phyloP scores from a whole-genome alignment of 2,888 invertebrate species.

The Epistrophe eligans region DNA sequence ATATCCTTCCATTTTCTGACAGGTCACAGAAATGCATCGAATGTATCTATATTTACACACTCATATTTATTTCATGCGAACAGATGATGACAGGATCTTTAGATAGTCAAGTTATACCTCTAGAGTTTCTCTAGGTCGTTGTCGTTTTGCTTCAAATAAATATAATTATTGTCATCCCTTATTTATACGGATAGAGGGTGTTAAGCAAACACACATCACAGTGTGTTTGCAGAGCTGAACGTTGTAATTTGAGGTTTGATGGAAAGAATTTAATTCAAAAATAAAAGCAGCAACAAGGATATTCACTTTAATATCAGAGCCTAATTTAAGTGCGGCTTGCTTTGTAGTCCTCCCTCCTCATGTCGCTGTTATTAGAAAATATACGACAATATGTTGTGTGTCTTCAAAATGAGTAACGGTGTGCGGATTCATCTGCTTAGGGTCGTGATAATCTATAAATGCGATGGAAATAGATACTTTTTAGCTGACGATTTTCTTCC shows the following conservation, averaged over 20 bases:
- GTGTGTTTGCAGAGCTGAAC: not conserved
- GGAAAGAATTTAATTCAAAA: conserved; percentile 21
- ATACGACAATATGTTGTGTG: conserved; percentile 26
- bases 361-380: too few species aligned
- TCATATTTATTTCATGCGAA: conserved; percentile 45
- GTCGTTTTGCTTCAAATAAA: conserved; percentile 24
- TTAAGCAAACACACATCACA: conserved; percentile 29
- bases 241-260: conserved; percentile 17
- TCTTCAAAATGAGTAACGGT: conserved; percentile 41
- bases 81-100: conserved; percentile 50
- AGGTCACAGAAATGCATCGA: conserved; percentile 33
- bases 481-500: conserved; percentile 7
- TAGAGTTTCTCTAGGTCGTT: conserved; percentile 30
- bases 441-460: conserved; percentile 27
- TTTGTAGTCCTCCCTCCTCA: conserved; percentile 29
- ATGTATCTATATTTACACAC: conserved; percentile 22
- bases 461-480: conserved; percentile 43
- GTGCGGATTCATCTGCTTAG: conserved; percentile 22
- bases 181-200: conserved; percentile 25
- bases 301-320: conserved; percentile 41
- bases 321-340: conserved; percentile 5
- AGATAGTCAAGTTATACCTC: conserved; percentile 24
- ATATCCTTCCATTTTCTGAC: conserved; percentile 11
- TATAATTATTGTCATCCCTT: conserved; percentile 53
- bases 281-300: conserved; percentile 48